Percentiles rank a stretch among this genome's conserved stretches.
phyloP scores from a whole-genome alignment of 2,888 invertebrate genomes.

The Epicampocera succincta region DNA sequence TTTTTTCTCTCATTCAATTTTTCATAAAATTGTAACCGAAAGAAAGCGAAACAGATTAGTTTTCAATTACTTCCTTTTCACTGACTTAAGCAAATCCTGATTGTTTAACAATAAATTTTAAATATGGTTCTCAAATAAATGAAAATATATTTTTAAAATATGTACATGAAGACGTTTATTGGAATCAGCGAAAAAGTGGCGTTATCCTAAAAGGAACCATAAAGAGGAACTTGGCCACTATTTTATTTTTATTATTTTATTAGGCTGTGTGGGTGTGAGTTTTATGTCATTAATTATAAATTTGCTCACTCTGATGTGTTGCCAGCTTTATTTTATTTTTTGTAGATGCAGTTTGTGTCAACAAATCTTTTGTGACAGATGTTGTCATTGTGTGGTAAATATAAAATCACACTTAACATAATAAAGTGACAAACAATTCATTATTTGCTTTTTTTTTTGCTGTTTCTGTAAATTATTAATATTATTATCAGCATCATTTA shows the following conservation, averaged over 20 bases:
- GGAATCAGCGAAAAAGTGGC: too few relatives aligned
- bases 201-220: too few relatives aligned
- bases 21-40: too few relatives aligned
- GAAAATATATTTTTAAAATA: too few relatives aligned
- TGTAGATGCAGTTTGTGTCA: conserved; percentile 20
- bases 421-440: conserved; percentile 67
- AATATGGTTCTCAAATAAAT: too few relatives aligned
- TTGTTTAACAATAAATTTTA: too few relatives aligned
- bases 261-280: not conserved
- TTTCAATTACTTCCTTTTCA: too few relatives aligned
- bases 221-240: too few relatives aligned
- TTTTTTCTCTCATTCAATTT: too few relatives aligned
- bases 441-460: conserved; percentile 37
- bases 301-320: conserved; percentile 42
- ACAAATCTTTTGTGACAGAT: conserved; percentile 69
- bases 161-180: too few relatives aligned
- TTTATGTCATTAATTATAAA: conserved; percentile 51
- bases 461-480: conserved; percentile 16
- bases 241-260: not conserved
- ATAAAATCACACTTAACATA: conserved; percentile 68
- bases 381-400: conserved; percentile 68
- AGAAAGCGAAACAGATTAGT: too few relatives aligned
- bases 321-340: conserved; percentile 3
- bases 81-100: too few relatives aligned
- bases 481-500: conserved; percentile 40